Evolutionary conservation across 2,888 invertebrate species (phyloP).

Genomic region (Mimachlamys varia): DNA sequence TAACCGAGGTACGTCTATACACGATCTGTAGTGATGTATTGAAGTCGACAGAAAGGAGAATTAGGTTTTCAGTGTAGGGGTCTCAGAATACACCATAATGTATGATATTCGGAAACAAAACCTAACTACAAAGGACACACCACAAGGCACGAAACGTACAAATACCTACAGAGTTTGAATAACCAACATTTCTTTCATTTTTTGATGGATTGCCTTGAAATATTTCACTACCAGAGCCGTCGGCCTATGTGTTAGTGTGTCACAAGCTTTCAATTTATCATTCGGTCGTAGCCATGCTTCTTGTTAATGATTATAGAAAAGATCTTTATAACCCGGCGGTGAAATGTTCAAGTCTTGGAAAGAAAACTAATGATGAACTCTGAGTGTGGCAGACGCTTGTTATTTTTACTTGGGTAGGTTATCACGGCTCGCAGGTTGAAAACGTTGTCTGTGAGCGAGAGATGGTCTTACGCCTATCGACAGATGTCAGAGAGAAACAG

Average conservation of each 20-base stretch:
- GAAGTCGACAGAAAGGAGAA: background rate
- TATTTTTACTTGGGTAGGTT: slow-evolving; percentile 18
- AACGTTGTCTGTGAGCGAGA: background rate
- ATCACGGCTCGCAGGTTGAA: background rate
- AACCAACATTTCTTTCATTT: slow-evolving; percentile 31
- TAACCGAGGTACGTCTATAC: background rate
- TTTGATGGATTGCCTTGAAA: background rate
- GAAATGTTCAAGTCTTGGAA: slow-evolving; percentile 9
- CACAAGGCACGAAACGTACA: background rate
- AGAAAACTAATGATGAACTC: slow-evolving; percentile 30
- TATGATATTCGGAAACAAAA: slow-evolving; percentile 29
- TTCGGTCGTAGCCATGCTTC: background rate
- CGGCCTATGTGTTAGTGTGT: background rate
- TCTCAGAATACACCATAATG: slow-evolving; percentile 19
- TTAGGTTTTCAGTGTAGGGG: background rate
- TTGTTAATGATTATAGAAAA: slow-evolving; percentile 6
- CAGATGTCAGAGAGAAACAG: slow-evolving; percentile 6
- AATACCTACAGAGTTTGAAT: background rate
- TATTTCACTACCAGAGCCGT: background rate
- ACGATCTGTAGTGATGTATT: background rate
- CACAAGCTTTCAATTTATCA: slow-evolving; percentile 16
- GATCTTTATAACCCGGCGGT: background rate
- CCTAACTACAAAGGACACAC: background rate
- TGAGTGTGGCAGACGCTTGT: slow-evolving; percentile 6
- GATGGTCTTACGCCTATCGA: slow-evolving; percentile 15